Base-by-base conservation (phyloP, 64 coral and sea anemone genomes). In the Actinia equina region DNA sequence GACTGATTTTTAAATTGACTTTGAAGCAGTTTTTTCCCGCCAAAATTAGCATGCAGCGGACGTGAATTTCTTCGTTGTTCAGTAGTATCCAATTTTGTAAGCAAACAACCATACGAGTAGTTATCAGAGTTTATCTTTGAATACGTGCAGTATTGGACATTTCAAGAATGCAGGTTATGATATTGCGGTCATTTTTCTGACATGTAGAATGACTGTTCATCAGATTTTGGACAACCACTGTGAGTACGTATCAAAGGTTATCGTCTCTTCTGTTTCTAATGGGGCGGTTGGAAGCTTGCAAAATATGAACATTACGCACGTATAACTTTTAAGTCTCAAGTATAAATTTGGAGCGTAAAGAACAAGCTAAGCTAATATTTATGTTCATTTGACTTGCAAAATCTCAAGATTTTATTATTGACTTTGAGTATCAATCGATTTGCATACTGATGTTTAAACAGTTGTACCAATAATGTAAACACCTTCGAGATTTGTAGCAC, bases 381-480 rank as follows among this genome's bases (percentile, higher is more conserved):
- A 4, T 49, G 62, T 65, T 2, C 22, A 65, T 65, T 65, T 10
- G 62, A 65, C 22, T 65, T 65, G 17, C 8, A 10, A n/a, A 20
- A 65, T 65, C 18, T 65, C 23, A 10, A 42, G 27, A 30, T 25
- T 74, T 74, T 15, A n/a, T 30, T 74, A 15, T 30, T 74, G 26
- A 65, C 59, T n/a, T 3, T 74, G 19, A n/a, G 62, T 65, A 65
- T 65, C 2, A 0, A 41, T 74, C 41, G 69, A 37, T 74, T 74
- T 74, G 69, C 69, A 74, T 74, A 74, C 10, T 42, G 27, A 42
- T 74, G 11, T 74, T 74, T 74, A 30, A 74, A 74, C 69, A 74
- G 25, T 74, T 42, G 25, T 42, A 74, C 41, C 25, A 37, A 37
- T 27, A 41, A 13, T 37, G 30, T 37, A 17, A 71, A 37, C 22